These are phyloP conservation scores for Limosa lapponica DNA, from an alignment of 2,797 vertebrate species.

Conservation along the genomic window DNA sequence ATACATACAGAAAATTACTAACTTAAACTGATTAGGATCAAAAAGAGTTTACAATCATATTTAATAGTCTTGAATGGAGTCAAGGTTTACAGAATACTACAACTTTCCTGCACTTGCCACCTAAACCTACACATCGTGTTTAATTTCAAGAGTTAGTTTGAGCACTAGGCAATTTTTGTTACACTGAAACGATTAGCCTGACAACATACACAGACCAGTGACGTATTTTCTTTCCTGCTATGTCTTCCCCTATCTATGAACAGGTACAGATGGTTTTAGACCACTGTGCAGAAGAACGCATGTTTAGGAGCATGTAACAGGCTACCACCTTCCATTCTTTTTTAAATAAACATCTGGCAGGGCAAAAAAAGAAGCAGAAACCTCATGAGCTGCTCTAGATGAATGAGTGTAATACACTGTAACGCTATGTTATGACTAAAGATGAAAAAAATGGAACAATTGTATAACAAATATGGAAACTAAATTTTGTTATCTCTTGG, in stretches of 20 bases:
- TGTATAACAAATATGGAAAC: not conserved
- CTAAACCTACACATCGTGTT: not conserved
- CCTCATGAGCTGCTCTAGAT: not conserved
- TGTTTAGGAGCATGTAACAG: not conserved
- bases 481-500: not conserved
- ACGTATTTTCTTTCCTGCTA: not conserved
- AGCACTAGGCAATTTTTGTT: not conserved
- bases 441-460: not conserved
- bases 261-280: not conserved
- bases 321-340: not conserved
- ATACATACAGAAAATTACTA: not conserved
- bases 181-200: not conserved
- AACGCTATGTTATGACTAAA: not conserved
- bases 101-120: not conserved
- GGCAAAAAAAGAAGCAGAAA: not conserved
- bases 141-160: not conserved
- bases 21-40: not conserved
- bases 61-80: not conserved
- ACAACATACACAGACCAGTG: not conserved
- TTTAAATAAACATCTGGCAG: not conserved
- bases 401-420: not conserved
- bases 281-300: not conserved
- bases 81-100: not conserved
- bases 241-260: not conserved
- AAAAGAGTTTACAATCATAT: not conserved